Conservation (phyloP, 1,140 invertebrate genomes). For the Musca domestica region DNA sequence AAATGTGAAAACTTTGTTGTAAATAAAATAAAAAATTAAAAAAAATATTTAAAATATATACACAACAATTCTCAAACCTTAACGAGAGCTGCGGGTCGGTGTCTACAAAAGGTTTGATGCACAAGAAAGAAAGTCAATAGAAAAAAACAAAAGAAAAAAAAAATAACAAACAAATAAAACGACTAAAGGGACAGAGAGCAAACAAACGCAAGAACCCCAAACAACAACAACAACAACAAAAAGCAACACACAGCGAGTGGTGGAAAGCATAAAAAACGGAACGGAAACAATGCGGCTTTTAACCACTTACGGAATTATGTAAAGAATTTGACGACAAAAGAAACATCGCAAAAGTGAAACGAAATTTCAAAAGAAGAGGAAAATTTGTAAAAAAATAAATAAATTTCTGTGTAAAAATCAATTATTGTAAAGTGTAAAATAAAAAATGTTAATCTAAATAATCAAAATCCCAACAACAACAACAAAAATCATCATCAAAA, state of each 20-base stretch:
- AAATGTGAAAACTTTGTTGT: too few relatives aligned
- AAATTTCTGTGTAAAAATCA: neutral
- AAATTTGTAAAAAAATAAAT: neutral
- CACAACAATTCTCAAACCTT: too few relatives aligned
- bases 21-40: too few relatives aligned
- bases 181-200: too few relatives aligned
- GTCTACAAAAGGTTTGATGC: too few relatives aligned
- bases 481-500: neutral
- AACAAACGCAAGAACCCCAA: neutral
- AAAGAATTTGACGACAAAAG: neutral
- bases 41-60: too few relatives aligned
- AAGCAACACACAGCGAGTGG: too few relatives aligned
- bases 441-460: neutral
- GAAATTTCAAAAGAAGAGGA: neutral
- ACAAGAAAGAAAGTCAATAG: too few relatives aligned
- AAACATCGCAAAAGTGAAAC: neutral
- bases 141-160: too few relatives aligned
- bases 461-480: neutral
- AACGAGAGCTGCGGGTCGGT: too few relatives aligned
- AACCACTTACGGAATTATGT: slow-evolving; percentile 1
- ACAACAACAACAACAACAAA: neutral
- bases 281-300: slow-evolving; percentile 12
- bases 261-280: neutral
- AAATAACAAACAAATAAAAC: too few relatives aligned
- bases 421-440: neutral